A percentile compares a stretch with the other conserved stretches of the same genome.
phyloP scores from a whole-genome alignment of 2,797 vertebrate species.

The Odontamblyopus lacepedii region DNA sequence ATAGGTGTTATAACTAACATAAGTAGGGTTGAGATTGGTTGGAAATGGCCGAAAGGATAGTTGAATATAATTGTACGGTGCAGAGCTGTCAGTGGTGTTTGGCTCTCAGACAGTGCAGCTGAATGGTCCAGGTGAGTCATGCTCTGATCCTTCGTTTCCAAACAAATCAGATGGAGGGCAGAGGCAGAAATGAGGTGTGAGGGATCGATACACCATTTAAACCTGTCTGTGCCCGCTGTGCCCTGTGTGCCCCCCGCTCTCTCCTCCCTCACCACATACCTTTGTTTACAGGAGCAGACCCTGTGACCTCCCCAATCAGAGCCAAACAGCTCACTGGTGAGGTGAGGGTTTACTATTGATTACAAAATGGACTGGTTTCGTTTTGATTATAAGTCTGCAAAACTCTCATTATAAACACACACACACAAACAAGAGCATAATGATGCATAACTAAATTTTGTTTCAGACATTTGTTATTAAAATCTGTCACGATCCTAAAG shows the following conservation, averaged over 20 bases:
- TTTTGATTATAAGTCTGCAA: neutral
- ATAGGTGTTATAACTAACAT: neutral
- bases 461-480: too few relatives aligned
- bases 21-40: neutral
- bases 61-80: slow-evolving; percentile 23
- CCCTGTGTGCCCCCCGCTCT: slow-evolving; percentile 24
- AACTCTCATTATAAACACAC: neutral
- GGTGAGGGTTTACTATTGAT: neutral
- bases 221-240: slow-evolving; percentile 29
- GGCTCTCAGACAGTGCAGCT: slow-evolving; percentile 23
- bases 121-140: slow-evolving; percentile 49
- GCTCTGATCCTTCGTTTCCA: slow-evolving; percentile 37
- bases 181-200: slow-evolving; percentile 50
- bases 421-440: neutral
- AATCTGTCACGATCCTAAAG: too few relatives aligned
- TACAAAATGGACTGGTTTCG: neutral
- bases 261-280: slow-evolving; percentile 15
- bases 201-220: slow-evolving; percentile 63
- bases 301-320: neutral
- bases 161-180: slow-evolving; percentile 54
- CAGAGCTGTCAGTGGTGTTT: slow-evolving; percentile 12
- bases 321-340: neutral
- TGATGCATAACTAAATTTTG: too few relatives aligned
- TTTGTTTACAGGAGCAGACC: slow-evolving; percentile 7
- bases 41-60: slow-evolving; percentile 6